These are phyloP conservation scores for Agraylea sexmaculata DNA, from an alignment of 1,140 invertebrate genomes.

Conservation along the genomic window DNA sequence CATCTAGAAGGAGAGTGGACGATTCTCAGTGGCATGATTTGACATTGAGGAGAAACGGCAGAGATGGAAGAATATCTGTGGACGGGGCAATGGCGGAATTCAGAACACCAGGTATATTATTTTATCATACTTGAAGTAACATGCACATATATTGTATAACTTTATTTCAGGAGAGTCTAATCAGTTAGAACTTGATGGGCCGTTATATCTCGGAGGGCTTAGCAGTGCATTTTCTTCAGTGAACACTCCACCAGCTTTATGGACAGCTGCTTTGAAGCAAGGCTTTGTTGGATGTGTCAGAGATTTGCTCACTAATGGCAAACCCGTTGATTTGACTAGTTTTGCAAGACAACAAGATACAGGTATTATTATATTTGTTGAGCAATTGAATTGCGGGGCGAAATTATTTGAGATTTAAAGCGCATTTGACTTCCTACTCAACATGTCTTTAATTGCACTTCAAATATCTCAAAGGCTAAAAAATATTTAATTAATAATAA, in stretches of 20 bases:
- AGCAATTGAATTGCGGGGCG: too few relatives aligned
- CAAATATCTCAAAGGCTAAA: too few relatives aligned
- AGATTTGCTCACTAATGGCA: slow-evolving; percentile 86
- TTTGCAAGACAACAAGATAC: slow-evolving; percentile 84
- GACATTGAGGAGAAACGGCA: slow-evolving; percentile 60
- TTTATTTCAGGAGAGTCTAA: slow-evolving; percentile 62
- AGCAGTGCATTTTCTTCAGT: slow-evolving; percentile 62
- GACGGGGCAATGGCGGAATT: slow-evolving; percentile 85
- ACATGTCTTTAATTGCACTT: too few relatives aligned
- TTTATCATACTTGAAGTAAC: too few relatives aligned
- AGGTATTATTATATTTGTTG: too few relatives aligned
- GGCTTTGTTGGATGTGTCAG: slow-evolving; percentile 94
- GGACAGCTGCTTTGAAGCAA: slow-evolving; percentile 78
- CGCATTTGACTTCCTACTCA: too few relatives aligned
- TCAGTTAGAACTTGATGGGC: slow-evolving; percentile 78
- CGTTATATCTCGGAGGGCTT: slow-evolving; percentile 80
- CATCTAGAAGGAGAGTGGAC: slow-evolving; percentile 69
- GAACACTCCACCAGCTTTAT: slow-evolving; percentile 72
- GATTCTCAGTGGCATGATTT: slow-evolving; percentile 90
- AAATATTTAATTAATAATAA: too few relatives aligned
- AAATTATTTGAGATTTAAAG: too few relatives aligned
- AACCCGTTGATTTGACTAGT: slow-evolving; percentile 79
- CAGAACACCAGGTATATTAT: slow-evolving; percentile 60
- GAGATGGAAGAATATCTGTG: slow-evolving; percentile 78
- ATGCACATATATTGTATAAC: too few relatives aligned